Conservation (phyloP, 2,797 vertebrate genomes). For the Rhincodon typus region DNA sequence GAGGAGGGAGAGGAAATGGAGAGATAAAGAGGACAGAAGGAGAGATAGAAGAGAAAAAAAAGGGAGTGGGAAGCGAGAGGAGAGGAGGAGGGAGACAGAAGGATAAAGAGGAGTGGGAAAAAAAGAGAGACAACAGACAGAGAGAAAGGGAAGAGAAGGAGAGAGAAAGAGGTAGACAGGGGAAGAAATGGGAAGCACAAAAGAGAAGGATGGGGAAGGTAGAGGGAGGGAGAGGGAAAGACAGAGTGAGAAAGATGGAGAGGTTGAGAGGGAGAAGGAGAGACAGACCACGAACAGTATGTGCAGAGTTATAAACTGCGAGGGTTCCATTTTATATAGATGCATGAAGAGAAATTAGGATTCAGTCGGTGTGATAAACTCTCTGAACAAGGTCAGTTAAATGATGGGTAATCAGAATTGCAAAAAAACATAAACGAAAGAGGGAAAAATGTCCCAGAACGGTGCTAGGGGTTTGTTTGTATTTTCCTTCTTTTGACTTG, state of each 20-base stretch:
- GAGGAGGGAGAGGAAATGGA: neutral
- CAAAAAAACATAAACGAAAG: constrained; percentile 64
- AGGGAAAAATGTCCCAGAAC: constrained; percentile 44
- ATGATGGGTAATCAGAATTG: constrained; percentile 86
- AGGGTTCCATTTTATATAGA: neutral
- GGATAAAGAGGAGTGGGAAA: neutral
- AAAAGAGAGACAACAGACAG: neutral
- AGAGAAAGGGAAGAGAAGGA: neutral
- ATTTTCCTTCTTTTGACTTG: constrained; percentile 47
- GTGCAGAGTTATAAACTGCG: neutral
- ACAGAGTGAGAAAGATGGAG: neutral
- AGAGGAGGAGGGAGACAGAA: neutral
- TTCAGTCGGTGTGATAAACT: constrained; percentile 13
- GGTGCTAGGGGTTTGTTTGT: neutral
- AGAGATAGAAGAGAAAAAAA: neutral
- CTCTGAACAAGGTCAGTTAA: constrained; percentile 72
- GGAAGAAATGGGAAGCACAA: no score
- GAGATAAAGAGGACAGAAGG: neutral
- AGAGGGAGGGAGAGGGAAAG: neutral
- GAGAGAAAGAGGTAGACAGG: no score
- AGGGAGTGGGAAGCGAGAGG: no score
- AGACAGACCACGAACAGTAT: constrained; percentile 38
- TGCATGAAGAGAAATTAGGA: neutral
- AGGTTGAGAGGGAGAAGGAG: constrained; percentile 31
- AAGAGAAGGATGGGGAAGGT: no score